Conservation (phyloP, 2,888 invertebrate genomes). For the Lithosia quadra region DNA sequence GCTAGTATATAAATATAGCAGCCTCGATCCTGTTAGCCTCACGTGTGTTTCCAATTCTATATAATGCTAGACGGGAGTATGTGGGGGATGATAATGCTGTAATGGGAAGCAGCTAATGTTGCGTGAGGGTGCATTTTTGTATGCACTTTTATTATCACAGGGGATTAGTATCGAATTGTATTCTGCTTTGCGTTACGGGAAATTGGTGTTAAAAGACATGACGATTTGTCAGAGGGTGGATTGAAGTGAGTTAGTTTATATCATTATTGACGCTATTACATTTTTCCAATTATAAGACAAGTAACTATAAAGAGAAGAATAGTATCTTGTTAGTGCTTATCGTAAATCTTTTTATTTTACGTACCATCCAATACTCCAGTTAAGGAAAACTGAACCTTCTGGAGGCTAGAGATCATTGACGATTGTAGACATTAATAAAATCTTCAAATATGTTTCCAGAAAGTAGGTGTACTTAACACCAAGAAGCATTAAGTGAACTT, state of each 20-base stretch:
- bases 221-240: conserved; percentile 9
- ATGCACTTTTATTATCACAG: conserved; percentile 60
- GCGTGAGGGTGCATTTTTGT: conserved; percentile 71
- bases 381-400: too few species aligned
- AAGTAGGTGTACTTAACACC: too few species aligned
- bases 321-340: neutral
- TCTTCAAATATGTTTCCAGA: too few species aligned
- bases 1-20: neutral
- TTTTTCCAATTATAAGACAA: neutral
- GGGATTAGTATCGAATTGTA: conserved; percentile 32
- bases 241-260: neutral
- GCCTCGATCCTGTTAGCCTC: conserved; percentile 11
- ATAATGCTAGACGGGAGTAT: conserved; percentile 56
- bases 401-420: too few species aligned
- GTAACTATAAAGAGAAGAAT: neutral
- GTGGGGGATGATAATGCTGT: conserved; percentile 58
- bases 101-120: conserved; percentile 67
- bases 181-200: conserved; percentile 12
- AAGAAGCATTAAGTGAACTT: too few species aligned
- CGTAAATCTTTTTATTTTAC: neutral
- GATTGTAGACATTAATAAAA: too few species aligned
- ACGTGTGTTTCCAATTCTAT: conserved; percentile 55
- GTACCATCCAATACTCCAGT: too few species aligned
- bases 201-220: conserved; percentile 15
- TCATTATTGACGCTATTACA: neutral